Evolutionary conservation across 2,113 vertebrate species (phyloP), one percentile per base, ranked within the genome.

Genomic region (Marmota flaviventris): DNA sequence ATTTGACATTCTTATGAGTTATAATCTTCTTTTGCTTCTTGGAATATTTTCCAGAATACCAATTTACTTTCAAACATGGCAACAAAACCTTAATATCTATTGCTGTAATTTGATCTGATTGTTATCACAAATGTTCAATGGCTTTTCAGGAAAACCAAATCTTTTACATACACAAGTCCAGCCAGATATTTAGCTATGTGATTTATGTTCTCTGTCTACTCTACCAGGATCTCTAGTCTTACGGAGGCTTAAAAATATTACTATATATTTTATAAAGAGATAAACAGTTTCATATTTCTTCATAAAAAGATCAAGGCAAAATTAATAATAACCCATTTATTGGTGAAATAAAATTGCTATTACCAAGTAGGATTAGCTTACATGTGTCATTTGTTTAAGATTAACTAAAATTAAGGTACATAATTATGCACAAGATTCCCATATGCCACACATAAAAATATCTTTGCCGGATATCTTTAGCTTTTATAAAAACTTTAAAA

Each of bases 401-500:
- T 61, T 61, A 86, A 85, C 72, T 90, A 86, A 83, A 69, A 45
- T 61, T 17, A 91, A 48, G 22, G 81, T 76, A 10, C 14, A 42
- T 63, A 29, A 51, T 42, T n/a, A 84, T 76, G 10, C 73, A 17
- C 63, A 5, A 61, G 29, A 61, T 48, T 83, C 75, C 27, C 34
- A 63, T 25, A 48, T 65, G 56, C 32, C 25, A 86, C 25, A 76
- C 69, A 81, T 37, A 34, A 16, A 91, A 87, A 70, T 76, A 51
- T 86, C 11, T 83, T 25, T 70, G 76, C 29, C 45, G 75, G 32
- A 63, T 56, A 39, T 27, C 53, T 85, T 85, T 61, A 78, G 12
- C 51, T 78, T 95, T 85, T 85, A 67, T 56, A 75, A 93, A 92
- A 75, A 4, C 20, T 85, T 90, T 56, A 93, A 90, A 34, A 51